A percentile compares a stretch with the other conserved stretches of the same genome.
Conservation (phyloP, 2,113 vertebrate genomes). For the Bufo bufo region DNA sequence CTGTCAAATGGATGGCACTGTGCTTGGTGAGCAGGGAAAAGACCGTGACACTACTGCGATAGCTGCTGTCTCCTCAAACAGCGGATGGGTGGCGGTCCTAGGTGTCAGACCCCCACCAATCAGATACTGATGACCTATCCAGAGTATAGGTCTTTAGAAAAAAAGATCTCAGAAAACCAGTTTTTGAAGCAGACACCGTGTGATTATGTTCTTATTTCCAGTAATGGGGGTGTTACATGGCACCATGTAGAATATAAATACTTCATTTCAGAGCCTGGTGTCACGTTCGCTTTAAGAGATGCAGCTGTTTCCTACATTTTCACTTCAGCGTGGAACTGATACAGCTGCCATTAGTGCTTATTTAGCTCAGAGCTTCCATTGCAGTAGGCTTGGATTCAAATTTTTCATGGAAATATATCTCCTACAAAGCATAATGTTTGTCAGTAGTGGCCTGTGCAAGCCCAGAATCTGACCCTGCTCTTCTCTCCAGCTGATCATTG, state of each 20-base stretch:
- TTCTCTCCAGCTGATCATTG: neutral
- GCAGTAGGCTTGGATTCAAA: constrained; percentile 2
- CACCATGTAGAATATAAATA: neutral
- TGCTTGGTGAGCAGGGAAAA: no score
- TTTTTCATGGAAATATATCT: constrained; percentile 11
- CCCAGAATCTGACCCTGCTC: neutral
- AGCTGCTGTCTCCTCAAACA: no score
- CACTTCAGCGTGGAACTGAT: neutral
- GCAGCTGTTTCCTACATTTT: neutral
- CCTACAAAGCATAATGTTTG: neutral
- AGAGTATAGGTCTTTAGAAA: no score
- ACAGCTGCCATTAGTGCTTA: neutral
- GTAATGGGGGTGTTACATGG: neutral
- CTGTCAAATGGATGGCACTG: no score
- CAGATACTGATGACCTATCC: no score
- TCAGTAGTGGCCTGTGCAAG: neutral
- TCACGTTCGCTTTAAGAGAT: neutral
- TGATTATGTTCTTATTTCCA: no score
- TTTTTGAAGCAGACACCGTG: no score
- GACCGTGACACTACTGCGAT: no score
- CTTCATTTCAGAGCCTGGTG: neutral
- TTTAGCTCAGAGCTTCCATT: constrained; percentile 4
- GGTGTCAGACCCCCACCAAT: no score
- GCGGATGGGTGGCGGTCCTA: no score
- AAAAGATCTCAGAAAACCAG: no score